A percentile compares a stretch with the other conserved stretches of the same genome.
Evolutionary conservation across 2,113 vertebrate genomes (phyloP).

Genomic region (Tragelaphus imberbis): DNA sequence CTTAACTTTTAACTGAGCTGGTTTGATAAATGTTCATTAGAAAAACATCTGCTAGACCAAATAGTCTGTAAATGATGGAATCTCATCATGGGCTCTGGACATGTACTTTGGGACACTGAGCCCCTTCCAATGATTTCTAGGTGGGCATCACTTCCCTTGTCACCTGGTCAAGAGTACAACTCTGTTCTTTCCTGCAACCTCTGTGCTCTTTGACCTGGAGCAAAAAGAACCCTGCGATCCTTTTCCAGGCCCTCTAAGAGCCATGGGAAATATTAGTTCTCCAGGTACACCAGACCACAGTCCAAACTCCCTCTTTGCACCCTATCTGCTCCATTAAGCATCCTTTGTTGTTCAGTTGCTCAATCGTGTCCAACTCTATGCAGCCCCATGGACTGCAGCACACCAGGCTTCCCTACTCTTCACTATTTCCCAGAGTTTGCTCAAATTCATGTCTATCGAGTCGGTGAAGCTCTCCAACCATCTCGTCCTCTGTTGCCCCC

Average conservation of each 20-base stretch:
- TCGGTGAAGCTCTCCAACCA: neutral
- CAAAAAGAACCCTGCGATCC: rapidly evolving
- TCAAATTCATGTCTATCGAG: neutral
- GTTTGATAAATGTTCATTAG: neutral
- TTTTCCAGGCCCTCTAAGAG: neutral
- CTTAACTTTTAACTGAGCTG: neutral
- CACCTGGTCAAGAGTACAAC: neutral
- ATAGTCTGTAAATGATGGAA: neutral
- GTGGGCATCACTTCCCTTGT: neutral
- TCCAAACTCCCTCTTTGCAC: neutral
- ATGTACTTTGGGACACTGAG: neutral
- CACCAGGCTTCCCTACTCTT: neutral
- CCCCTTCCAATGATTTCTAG: neutral
- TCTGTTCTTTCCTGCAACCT: neutral
- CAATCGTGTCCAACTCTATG: neutral
- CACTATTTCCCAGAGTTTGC: neutral
- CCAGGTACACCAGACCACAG: neutral
- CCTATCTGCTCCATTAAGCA: neutral
- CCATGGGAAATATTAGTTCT: neutral
- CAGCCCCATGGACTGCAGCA: neutral
- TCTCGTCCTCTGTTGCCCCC: neutral
- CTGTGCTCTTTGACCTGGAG: neutral
- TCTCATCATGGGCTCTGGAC: no score
- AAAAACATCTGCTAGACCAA: neutral
- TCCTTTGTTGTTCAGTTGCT: neutral